Evolutionary conservation across 2,113 vertebrate genomes (phyloP).

Genomic region (Ginglymostoma cirratum): DNA sequence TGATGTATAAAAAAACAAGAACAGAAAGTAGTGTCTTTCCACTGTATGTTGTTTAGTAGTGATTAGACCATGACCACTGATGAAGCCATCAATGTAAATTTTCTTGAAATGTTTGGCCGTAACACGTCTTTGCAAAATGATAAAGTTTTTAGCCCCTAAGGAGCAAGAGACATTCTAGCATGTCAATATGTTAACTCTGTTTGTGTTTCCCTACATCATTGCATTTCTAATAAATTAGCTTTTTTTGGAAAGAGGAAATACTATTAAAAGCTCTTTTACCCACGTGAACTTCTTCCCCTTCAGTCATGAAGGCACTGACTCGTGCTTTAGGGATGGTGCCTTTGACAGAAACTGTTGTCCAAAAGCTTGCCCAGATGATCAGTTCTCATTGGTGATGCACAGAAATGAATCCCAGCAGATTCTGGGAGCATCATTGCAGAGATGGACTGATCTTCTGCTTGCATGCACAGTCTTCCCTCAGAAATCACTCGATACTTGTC

Average conservation of each 20-base stretch:
- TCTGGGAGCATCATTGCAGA: not conserved
- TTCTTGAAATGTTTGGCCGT: not conserved
- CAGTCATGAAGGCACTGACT: not conserved
- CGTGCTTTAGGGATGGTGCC: not conserved
- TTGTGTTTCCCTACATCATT: not conserved
- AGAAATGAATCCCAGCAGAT: not conserved
- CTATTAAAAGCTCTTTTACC: not conserved
- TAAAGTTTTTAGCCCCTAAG: not conserved
- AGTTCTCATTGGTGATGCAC: not conserved
- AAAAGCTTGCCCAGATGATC: not conserved
- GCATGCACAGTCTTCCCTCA: not conserved
- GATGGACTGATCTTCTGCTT: not conserved
- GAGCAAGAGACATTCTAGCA: not conserved
- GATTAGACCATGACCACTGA: not conserved
- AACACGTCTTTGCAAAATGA: not conserved
- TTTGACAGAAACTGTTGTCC: not conserved
- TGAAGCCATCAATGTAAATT: not conserved
- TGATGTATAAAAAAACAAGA: not conserved
- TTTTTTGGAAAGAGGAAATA: too few species aligned
- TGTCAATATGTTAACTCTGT: not conserved
- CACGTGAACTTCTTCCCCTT: not conserved
- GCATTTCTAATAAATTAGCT: not conserved
- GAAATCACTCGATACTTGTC: not conserved
- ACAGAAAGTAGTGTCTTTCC: not conserved
- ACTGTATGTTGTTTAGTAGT: not conserved